These are phyloP conservation scores for Trachelus stipa DNA, from an alignment of 2,888 invertebrate species.

Conservation along the genomic window DNA sequence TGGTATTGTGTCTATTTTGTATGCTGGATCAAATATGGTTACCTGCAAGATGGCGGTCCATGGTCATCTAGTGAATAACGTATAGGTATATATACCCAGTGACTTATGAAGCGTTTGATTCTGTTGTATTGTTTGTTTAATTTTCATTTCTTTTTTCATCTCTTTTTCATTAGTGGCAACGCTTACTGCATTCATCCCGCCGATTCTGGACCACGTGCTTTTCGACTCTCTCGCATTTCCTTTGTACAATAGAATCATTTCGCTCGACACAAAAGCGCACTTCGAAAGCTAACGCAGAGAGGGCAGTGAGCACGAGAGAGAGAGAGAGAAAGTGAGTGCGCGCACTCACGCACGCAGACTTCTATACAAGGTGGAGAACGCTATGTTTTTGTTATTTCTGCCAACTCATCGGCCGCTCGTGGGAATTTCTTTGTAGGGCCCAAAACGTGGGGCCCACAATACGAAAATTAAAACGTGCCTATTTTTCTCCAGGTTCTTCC, in stretches of 20 bases:
- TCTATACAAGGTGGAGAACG: conserved; percentile 7
- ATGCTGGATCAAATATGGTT: conserved; percentile 4
- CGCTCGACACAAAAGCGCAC: neutral
- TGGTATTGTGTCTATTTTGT: neutral
- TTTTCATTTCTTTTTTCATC: neutral
- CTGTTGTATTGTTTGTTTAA: conserved; percentile 14
- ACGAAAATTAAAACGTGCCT: conserved; percentile 17
- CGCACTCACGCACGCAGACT: neutral
- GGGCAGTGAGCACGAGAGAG: neutral
- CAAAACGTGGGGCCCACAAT: conserved; percentile 48
- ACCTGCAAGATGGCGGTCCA: conserved; percentile 1
- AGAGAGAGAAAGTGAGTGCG: neutral
- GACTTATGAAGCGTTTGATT: neutral
- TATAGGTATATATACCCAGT: neutral
- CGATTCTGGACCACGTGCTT: conserved; percentile 1
- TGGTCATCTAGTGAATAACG: neutral
- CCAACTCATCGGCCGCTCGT: conserved; percentile 58
- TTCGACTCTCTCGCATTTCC: neutral
- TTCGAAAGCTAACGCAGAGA: neutral
- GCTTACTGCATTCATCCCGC: neutral
- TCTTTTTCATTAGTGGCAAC: neutral
- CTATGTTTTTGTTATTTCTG: conserved; percentile 61
- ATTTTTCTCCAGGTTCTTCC: conserved; percentile 24
- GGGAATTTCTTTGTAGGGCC: conserved; percentile 54
- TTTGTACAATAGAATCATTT: conserved; percentile 5